These are phyloP conservation scores for Eledone cirrhosa DNA, from an alignment of 2,888 invertebrate genomes.

Conservation along the genomic window DNA sequence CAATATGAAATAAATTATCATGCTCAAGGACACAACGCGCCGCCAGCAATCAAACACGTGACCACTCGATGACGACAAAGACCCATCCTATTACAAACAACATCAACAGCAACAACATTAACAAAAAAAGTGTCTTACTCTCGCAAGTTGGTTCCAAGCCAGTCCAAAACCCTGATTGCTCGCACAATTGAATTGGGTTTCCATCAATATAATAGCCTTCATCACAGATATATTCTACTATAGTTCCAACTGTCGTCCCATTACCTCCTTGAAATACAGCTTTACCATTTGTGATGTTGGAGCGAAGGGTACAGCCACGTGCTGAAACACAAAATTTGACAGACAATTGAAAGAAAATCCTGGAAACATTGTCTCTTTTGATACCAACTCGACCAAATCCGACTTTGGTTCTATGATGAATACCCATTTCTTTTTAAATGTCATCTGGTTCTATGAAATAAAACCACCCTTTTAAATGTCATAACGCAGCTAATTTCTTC, in stretches of 20 bases:
- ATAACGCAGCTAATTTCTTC: too few species aligned
- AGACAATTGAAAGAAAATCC: background rate
- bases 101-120: too few species aligned
- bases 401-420: too few species aligned
- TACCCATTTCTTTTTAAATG: too few species aligned
- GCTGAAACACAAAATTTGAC: constrained; percentile 26
- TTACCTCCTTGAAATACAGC: constrained; percentile 18
- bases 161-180: constrained; percentile 36
- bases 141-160: constrained; percentile 34
- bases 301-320: constrained; percentile 27
- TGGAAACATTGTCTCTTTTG: background rate
- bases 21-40: too few species aligned
- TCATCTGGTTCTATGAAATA: too few species aligned
- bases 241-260: constrained; percentile 32
- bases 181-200: constrained; percentile 35
- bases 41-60: too few species aligned
- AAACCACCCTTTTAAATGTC: background rate
- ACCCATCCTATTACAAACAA: too few species aligned
- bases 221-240: constrained; percentile 36
- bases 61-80: too few species aligned
- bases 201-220: constrained; percentile 38
- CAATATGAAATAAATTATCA: too few species aligned
- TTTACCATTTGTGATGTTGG: background rate
- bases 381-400: background rate
- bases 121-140: constrained; percentile 32